Evolutionary conservation across 2,888 invertebrate genomes (phyloP), one percentile per base, ranked within the genome.

Genomic region (Lasiommata megera): DNA sequence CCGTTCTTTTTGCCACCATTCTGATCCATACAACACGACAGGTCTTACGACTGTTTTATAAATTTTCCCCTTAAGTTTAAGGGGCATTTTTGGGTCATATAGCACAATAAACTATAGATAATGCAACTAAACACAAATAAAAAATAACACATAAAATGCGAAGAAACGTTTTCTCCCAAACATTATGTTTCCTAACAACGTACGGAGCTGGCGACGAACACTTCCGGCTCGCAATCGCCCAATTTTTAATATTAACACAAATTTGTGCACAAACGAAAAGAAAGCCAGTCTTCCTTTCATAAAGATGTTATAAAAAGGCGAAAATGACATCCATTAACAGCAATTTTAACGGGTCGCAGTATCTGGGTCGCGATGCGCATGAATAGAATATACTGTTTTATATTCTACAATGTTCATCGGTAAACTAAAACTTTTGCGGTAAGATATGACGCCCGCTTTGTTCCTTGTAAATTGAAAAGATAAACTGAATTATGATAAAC

Each of bases 401-500:
- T 80, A 79, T 79, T 77, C 73, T 52, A 62, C 69, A 73, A 69
- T 69, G 71, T 73, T 72, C 69, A 64, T 61, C 71, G 70, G 73
- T 77, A 75, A 79, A 82, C 80, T 80, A 79, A 79, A 79, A 71
- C 70, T 64, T 9, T 58, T 58, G 68, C 66, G 69, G 71, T 69
- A 72, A 74, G 74, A 73, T 68, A 60, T 60, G 62, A 58, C 64
- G 62, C 60, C 59, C 50, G 34, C 51, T 59, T 56, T 56, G 40
- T 52, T 31, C 47, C 40, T 40, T 55, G 31, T 40, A 34, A 48
- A 36, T 14, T 18, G 18, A 29, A 46, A 46, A 16, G 14, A 31
- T 9, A 46, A 31, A 3, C 23, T 3, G 5, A 3, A 23, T 23
- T 23, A 23, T 23, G 3, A 23, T 5, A 23, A 5, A 23, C 2